Base-by-base conservation (phyloP, 2,888 invertebrate genomes). In the Byasa hedistus region DNA sequence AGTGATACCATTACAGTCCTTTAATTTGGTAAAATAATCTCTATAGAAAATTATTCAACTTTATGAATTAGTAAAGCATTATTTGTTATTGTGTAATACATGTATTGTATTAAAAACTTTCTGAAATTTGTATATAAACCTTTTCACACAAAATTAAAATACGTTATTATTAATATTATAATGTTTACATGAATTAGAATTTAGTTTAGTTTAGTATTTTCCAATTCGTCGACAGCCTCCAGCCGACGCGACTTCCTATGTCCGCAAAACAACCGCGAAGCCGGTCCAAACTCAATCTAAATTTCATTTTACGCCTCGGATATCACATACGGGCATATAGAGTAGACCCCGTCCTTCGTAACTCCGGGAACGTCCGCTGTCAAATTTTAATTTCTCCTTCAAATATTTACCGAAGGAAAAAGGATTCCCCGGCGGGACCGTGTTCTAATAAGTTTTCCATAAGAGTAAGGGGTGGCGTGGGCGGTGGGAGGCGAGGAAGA, bases 361-460 rank as follows among this genome's bases (percentile, higher is more conserved):
- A 60, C 67, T 63, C 63, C 36, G n/a, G 79, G 81, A 86, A 82
- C 89, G 87, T 85, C 85, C 88, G 90, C 89, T 90, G 91, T 91
- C 91, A 91, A 91, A 91, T 91, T 91, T 91, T 91, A 91, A 91
- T 91, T 91, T 91, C 91, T 91, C 87, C 84, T 86, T 91, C 91
- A 91, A 91, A 91, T 91, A 91, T 91, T 91, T 91, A 89, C 91
- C 87, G 86, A 87, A 87, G 90, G 91, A 91, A 91, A 91, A 91
- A 91, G 91, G 91, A 91, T 91, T 91, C 91, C 89, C 89, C 84
- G 84, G 82, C 86, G 90, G 90, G 86, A n/a, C 87, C 86, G 84
- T 81, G 88, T 84, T 91, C 91, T 91, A 91, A 91, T 91, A 91
- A 91, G 91, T 91, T 91, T 91, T 91, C 91, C 89, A 91, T 91